phyloP scores from a whole-genome alignment of 1,140 invertebrate genomes.

The Aricia agestis region DNA sequence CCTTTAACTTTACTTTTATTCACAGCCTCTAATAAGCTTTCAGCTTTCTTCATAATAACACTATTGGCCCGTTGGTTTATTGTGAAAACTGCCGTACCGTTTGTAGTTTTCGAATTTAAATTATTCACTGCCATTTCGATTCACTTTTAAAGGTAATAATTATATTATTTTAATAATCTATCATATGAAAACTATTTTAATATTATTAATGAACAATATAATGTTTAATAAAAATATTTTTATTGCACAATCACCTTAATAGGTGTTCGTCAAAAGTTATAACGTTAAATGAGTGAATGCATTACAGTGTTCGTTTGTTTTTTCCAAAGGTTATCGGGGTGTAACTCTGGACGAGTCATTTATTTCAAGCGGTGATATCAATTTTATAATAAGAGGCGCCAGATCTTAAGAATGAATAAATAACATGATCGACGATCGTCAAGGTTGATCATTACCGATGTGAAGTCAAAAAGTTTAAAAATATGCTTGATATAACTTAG shows the following conservation, averaged over 20 bases:
- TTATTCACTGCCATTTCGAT: not conserved
- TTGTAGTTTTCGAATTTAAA: slow-evolving; percentile 25
- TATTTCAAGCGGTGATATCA: not conserved
- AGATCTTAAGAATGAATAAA: not conserved
- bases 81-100: slow-evolving; percentile 30
- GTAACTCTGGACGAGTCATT: not conserved
- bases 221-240: too few species aligned
- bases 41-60: slow-evolving; percentile 53
- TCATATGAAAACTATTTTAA: not conserved
- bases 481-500: too few species aligned
- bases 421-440: not conserved
- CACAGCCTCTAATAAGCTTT: slow-evolving; percentile 58
- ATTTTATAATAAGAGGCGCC: not conserved
- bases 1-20: slow-evolving; percentile 37
- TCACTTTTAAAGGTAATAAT: not conserved
- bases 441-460: not conserved
- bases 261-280: not conserved
- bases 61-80: slow-evolving; percentile 45
- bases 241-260: not conserved
- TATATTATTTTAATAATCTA: not conserved
- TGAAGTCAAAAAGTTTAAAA: too few species aligned
- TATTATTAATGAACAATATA: too few species aligned
- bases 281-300: not conserved
- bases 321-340: slow-evolving; percentile 1
- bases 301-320: not conserved